Conservation (phyloP, 1,140 invertebrate species). For the Halesus radiatus region DNA sequence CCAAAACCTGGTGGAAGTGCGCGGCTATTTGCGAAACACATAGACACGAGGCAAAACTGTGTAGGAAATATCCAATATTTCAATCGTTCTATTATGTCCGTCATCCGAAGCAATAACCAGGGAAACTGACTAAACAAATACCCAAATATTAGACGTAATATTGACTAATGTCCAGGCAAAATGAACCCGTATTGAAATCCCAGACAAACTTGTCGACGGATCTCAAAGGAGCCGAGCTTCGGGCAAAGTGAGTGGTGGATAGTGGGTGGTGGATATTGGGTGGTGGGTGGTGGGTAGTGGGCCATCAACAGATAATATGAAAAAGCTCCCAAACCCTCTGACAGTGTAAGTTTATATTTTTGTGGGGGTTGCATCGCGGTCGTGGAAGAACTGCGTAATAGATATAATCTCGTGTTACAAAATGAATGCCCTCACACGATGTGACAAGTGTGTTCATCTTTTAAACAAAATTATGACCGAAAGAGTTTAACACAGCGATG, state of each 20-base stretch:
- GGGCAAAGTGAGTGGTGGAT: background rate
- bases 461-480: too few relatives aligned
- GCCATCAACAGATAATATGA: constrained; percentile 30
- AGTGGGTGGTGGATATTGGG: constrained; percentile 3
- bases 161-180: constrained; percentile 37
- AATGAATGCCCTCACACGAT: too few relatives aligned
- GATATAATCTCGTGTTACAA: too few relatives aligned
- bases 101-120: constrained; percentile 25
- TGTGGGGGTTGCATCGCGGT: too few relatives aligned
- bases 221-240: constrained; percentile 33
- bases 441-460: too few relatives aligned
- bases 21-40: background rate
- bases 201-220: constrained; percentile 31
- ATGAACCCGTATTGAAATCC: constrained; percentile 42
- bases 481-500: too few relatives aligned
- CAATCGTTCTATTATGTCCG: constrained; percentile 25
- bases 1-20: background rate
- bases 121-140: constrained; percentile 33
- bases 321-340: background rate
- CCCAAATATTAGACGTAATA: constrained; percentile 41
- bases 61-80: constrained; percentile 30
- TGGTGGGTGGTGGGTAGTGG: background rate
- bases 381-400: too few relatives aligned
- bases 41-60: background rate
- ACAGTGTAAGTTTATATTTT: too few relatives aligned